Percentiles rank a stretch among this genome's conserved stretches.
phyloP scores from a whole-genome alignment of 2,113 vertebrate genomes.

The Verasper variegatus region DNA sequence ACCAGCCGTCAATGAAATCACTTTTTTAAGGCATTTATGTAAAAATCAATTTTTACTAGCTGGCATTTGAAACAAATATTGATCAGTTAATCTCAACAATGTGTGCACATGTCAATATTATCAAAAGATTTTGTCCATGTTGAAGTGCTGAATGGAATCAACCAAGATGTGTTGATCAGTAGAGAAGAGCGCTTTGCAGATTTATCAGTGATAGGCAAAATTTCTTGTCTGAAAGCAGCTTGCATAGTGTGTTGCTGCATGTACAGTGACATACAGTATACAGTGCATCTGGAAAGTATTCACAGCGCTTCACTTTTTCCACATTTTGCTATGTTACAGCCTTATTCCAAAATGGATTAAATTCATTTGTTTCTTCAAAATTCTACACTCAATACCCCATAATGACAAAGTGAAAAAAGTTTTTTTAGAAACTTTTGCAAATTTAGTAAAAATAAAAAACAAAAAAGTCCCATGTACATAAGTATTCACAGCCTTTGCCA shows the following conservation, averaged over 20 bases:
- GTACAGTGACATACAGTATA: background rate
- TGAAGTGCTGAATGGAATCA: constrained; percentile 3
- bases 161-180: background rate
- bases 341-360: no score
- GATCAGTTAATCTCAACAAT: constrained; percentile 9
- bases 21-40: background rate
- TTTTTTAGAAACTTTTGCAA: no score
- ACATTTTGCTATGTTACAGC: no score
- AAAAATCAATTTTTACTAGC: constrained; percentile 35
- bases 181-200: no score
- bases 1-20: background rate
- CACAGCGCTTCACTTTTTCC: no score
- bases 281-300: no score
- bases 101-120: constrained; percentile 1
- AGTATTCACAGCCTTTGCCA: no score
- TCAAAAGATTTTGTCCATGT: background rate
- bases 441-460: no score
- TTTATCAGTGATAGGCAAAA: background rate
- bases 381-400: no score
- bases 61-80: constrained; percentile 16
- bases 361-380: no score
- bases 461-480: no score
- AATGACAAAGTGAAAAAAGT: no score
- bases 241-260: background rate
- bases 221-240: constrained; percentile 1